Evolutionary conservation across 1,140 invertebrate genomes (phyloP), one percentile per base, ranked within the genome.

Genomic region (Drosophila littoralis): DNA sequence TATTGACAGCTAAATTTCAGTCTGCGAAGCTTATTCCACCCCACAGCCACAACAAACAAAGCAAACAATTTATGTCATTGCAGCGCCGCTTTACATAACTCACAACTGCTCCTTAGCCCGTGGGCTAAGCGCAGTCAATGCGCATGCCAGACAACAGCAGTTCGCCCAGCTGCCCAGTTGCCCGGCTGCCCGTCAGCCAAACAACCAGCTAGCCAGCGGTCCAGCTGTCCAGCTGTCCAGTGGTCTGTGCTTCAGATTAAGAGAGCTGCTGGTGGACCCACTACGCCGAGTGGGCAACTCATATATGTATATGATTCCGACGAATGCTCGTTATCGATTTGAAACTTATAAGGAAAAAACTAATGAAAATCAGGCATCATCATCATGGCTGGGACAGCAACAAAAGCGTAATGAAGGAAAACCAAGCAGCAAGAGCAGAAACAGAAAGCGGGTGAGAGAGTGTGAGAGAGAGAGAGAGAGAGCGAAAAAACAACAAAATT

Each of bases 291-390:
- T 69, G 72, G 58, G 15, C 72, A 75, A 77, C 81, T 84, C 83
- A 88, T 88, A 81, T 86, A 80, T 83, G 81, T 89, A 85, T 90
- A 90, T 90, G 83, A 85, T 76, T 90, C 82, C 81, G 81, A 79
- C 81, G 84, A 89, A 91, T 86, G 81, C 81, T 82, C 81, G 89
- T 91, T 91, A 91, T 91, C 89, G 89, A 90, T 91, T 89, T 80
- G 81, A 82, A 91, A 91, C 89, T 91, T 91, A 91, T 91, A 89
- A 77, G 90, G 89, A 91, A 91, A 91, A 91, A 91, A 85, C 89
- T 91, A 91, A 91, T 91, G 89, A 91, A 91, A 91, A 91, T 91
- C 89, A 91, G 70, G 77, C 81, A 88, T 75, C 81, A 83, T 83
- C 80, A 69, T 76, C 79, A 81, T 77, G 77, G 74, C 54, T 43